Evolutionary conservation across 1,140 invertebrate genomes (phyloP).

Genomic region (Leptonema lineaticorne): DNA sequence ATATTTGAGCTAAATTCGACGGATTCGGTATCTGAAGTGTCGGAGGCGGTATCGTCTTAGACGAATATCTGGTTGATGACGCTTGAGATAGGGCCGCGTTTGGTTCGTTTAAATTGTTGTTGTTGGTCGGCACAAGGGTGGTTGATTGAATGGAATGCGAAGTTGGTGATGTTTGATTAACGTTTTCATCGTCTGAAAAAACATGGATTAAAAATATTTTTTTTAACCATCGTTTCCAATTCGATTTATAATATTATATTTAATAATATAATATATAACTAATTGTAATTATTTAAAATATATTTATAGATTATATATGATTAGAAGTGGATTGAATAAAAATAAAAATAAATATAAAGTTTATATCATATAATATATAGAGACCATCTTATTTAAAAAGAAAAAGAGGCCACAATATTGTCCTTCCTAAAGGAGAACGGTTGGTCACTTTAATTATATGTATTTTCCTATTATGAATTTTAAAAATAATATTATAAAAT

Average conservation of each 20-base stretch:
- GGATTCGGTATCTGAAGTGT: conserved; percentile 21
- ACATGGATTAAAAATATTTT: background rate
- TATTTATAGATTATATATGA: background rate
- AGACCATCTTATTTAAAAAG: no score
- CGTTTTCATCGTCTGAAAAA: conserved; percentile 22
- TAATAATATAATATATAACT: background rate
- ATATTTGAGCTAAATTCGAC: conserved; percentile 25
- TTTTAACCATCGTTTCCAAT: no score
- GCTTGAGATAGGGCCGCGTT: conserved; percentile 2
- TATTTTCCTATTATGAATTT: no score
- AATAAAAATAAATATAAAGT: no score
- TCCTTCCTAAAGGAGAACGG: no score
- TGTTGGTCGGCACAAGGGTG: conserved; percentile 24
- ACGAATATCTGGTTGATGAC: background rate
- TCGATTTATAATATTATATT: no score
- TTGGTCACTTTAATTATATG: no score
- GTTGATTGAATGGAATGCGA: conserved; percentile 13
- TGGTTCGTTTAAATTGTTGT: conserved; percentile 26
- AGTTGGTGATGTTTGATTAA: conserved; percentile 24
- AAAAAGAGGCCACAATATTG: no score
- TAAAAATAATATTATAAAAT: background rate
- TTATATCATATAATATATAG: no score
- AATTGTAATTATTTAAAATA: background rate
- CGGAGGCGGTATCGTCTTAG: conserved; percentile 13
- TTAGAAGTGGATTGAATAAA: no score